Evolutionary conservation across 2,113 vertebrate genomes (phyloP).

Genomic region (Romanogobio albipinnatus): DNA sequence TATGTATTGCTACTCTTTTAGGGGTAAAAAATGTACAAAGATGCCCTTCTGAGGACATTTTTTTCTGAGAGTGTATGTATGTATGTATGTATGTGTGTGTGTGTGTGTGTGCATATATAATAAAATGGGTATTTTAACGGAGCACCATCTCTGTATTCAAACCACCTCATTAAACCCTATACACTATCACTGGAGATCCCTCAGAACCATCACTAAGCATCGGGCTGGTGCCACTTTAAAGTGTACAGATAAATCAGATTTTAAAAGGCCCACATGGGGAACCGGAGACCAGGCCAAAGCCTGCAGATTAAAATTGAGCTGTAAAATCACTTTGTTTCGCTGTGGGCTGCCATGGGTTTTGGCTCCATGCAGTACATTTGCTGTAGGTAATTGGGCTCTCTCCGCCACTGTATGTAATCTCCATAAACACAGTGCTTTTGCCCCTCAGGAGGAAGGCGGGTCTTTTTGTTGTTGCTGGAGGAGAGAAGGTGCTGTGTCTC

Average conservation of each 20-base stretch:
- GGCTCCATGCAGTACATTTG: conserved; percentile 54
- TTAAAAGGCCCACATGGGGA: conserved; percentile 69
- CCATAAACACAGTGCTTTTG: conserved; percentile 58
- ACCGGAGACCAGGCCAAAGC: conserved; percentile 66
- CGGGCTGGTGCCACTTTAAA: conserved; percentile 55
- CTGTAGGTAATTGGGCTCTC: conserved; percentile 71
- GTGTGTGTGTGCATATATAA: too few species aligned
- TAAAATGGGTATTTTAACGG: neutral
- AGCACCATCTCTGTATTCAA: neutral
- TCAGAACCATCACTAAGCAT: conserved; percentile 48
- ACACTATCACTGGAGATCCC: neutral
- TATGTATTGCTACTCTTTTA: neutral
- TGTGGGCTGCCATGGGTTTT: conserved; percentile 58
- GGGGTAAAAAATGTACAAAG: too few species aligned
- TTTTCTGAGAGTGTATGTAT: too few species aligned
- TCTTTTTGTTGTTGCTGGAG: conserved; percentile 40
- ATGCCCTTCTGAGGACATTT: too few species aligned
- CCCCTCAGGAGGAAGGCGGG: conserved; percentile 25
- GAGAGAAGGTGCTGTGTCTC: conserved; percentile 51
- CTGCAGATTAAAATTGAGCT: conserved; percentile 68
- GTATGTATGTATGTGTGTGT: too few species aligned
- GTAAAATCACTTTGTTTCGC: conserved; percentile 75
- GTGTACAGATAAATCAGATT: conserved; percentile 72
- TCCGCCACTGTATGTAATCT: conserved; percentile 62
- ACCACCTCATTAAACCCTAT: conserved; percentile 28